Percentiles rank a stretch among this genome's conserved stretches.
Evolutionary conservation across 30 jellyfish, hydroid and myxozoan species (phyloP).

Genomic region (Sanderia malayensis): DNA sequence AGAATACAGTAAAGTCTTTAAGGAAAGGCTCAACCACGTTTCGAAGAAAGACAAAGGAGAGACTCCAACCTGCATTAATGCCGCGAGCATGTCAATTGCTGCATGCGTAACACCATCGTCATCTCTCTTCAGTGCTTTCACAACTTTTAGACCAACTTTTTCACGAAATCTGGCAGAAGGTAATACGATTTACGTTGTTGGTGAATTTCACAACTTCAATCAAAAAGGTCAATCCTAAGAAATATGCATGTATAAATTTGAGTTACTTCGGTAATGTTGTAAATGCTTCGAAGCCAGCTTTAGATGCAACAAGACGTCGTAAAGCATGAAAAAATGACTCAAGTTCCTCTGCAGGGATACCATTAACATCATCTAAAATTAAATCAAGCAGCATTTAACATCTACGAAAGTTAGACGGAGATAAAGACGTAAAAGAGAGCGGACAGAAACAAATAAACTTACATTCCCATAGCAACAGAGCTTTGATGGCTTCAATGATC

Average conservation of each 20-base stretch:
- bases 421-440: too few species aligned
- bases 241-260: too few species aligned
- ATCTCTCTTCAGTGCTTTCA: constrained; percentile 82
- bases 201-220: too few species aligned
- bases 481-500: constrained; percentile 69
- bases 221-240: too few species aligned
- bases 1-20: too few species aligned
- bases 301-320: constrained; percentile 86
- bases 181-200: too few species aligned
- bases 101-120: constrained; percentile 98
- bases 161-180: constrained; percentile 76
- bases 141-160: constrained; percentile 84
- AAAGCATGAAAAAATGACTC: constrained; percentile 91
- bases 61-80: constrained; percentile 88
- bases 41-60: too few species aligned
- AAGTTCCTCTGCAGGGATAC: constrained; percentile 83
- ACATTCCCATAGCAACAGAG: constrained; percentile 86
- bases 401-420: neutral
- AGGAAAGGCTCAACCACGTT: too few species aligned
- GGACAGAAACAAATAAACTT: constrained; percentile 10
- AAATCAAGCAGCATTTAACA: neutral
- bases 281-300: constrained; percentile 98
- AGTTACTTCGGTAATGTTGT: constrained; percentile 83
- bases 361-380: constrained; percentile 76
- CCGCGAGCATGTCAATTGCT: constrained; percentile 97